Evolutionary conservation across 2,888 invertebrate species (phyloP).

Genomic region (Andrena haemorrhoa): DNA sequence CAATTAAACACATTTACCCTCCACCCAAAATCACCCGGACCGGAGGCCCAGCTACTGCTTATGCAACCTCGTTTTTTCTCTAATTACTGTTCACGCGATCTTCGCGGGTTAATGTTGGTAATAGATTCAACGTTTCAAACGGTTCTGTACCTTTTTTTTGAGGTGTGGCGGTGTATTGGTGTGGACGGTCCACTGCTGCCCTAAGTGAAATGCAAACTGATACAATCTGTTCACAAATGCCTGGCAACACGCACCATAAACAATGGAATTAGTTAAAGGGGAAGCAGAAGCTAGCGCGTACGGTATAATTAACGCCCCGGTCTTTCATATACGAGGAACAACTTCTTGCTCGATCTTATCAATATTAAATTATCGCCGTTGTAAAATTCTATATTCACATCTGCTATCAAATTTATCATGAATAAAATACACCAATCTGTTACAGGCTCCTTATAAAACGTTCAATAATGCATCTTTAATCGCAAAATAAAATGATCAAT

Average conservation of each 20-base stretch:
- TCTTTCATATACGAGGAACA: slow-evolving; percentile 31
- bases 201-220: slow-evolving; percentile 90
- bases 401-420: not conserved
- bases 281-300: slow-evolving; percentile 80
- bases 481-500: not conserved
- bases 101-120: not conserved
- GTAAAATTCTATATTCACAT: not conserved
- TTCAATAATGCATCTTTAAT: not conserved
- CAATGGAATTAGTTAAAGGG: slow-evolving; percentile 83
- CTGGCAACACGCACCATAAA: slow-evolving; percentile 87
- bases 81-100: not conserved
- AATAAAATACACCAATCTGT: not conserved
- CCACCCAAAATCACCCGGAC: not conserved
- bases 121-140: slow-evolving; percentile 16
- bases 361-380: not conserved
- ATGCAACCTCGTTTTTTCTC: not conserved
- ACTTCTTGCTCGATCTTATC: not conserved
- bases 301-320: slow-evolving; percentile 62
- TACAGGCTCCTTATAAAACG: not conserved
- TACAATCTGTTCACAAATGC: slow-evolving; percentile 88
- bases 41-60: not conserved
- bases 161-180: slow-evolving; percentile 87
- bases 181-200: slow-evolving; percentile 92
- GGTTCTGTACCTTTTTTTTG: slow-evolving; percentile 88
- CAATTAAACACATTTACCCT: slow-evolving; percentile 21